These are phyloP conservation scores for Anastatus disparis DNA, from an alignment of 1,140 invertebrate species.

Conservation along the genomic window DNA sequence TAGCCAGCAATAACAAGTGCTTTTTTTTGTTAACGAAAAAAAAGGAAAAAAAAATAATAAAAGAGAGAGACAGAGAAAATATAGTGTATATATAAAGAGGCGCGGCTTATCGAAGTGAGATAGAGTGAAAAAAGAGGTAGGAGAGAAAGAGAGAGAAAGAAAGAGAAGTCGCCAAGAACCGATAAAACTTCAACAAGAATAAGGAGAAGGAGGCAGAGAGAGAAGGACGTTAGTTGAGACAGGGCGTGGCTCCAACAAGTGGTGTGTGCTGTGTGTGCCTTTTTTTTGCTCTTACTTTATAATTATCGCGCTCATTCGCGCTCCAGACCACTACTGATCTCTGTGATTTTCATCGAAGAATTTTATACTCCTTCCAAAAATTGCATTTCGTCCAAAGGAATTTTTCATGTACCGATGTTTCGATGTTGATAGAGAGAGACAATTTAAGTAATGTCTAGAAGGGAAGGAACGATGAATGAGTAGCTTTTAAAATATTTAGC, in stretches of 20 bases:
- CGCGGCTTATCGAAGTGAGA: conserved; percentile 29
- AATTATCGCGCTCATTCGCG: conserved; percentile 11
- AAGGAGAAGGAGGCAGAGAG: background rate
- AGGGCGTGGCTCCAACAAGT: conserved; percentile 34
- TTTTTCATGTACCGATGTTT: too few species aligned
- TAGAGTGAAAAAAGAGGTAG: background rate
- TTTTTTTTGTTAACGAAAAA: too few species aligned
- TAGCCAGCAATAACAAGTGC: too few species aligned
- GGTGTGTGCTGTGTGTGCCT: too few species aligned
- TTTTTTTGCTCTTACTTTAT: conserved; percentile 15
- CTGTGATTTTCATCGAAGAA: too few species aligned
- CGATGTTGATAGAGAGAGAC: too few species aligned
- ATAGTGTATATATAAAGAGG: too few species aligned
- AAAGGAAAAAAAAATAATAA: background rate
- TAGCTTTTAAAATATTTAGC: conserved; percentile 26
- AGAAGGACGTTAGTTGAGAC: conserved; percentile 7
- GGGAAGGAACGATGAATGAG: too few species aligned
- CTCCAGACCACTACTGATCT: too few species aligned
- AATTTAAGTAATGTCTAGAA: too few species aligned
- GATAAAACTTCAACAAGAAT: conserved; percentile 17
- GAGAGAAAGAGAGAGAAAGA: background rate
- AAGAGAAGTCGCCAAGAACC: conserved; percentile 5
- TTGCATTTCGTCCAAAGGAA: too few species aligned
- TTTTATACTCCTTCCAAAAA: too few species aligned
- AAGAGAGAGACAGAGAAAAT: background rate